Base-by-base conservation (phyloP, 2,888 invertebrate species). In the Phortica magna region DNA sequence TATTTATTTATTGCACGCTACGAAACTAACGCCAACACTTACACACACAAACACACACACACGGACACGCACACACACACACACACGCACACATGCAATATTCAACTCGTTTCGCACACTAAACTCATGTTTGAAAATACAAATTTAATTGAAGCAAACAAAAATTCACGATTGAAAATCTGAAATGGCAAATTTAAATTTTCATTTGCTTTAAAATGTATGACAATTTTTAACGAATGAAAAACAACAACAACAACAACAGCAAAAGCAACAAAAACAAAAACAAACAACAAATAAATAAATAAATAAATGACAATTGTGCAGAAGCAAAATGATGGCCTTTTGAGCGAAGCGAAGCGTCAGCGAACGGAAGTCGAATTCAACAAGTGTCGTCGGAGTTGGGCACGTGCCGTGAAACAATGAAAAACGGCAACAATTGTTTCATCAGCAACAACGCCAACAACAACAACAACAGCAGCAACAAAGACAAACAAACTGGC, bases 401-500 rank as follows among this genome's bases (percentile, higher is more conserved):
- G 6, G n/a, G 55, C 31, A 65, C 73, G 72, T 73, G 72, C 61
- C 59, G 39, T 41, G 61, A 76, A 59, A 53, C 73, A 71, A 55
- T 55, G 55, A 55, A 76, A 70, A 57, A 48, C 39, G 42, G n/a
- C 53, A 43, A 59, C 78, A 78, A 73, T 73, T 74, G 78, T 72
- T 76, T 48, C 77, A 75, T 68, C 74, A 77, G 67, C 61, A 61
- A 39, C 53, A 76, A 61, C 17, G 74, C 74, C 43, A 72, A 67
- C 68, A 75, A 48, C 61, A 76, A 74, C 43, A 39, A 39, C 71
- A 75, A 57, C 61, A 74, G 57, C 42, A 53, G 22, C 48, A 41
- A 22, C 55, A 67, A 70, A 31, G 17, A 41, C 65, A 65, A 65
- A 31, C n/a, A 19, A 17, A 59, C 7, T 17, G n/a, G 41, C 65